Evolutionary conservation across 2,888 invertebrate genomes (phyloP).

Genomic region (Apeira syringaria): DNA sequence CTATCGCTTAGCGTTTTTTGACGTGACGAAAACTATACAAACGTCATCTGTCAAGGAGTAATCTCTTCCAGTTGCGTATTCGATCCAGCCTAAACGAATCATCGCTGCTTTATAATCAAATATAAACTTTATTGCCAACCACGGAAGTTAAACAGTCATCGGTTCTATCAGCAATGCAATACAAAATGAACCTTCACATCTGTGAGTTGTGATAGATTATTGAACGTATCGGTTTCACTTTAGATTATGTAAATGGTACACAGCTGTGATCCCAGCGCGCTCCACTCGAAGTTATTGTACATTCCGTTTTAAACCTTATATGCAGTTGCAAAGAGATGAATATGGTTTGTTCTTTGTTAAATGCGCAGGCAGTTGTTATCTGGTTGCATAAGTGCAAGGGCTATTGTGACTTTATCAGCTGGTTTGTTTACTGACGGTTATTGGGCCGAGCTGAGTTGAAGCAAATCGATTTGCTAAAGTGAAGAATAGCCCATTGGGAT

Average conservation of each 20-base stretch:
- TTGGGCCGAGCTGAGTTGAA: constrained; percentile 21
- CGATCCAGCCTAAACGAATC: constrained; percentile 27
- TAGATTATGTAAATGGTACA: constrained; percentile 66
- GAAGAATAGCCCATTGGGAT: no score
- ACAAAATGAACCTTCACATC: constrained; percentile 37
- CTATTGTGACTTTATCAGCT: constrained; percentile 66
- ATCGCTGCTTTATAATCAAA: constrained; percentile 15
- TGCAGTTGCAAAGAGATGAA: constrained; percentile 31
- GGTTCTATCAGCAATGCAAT: constrained; percentile 31
- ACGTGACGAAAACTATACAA: no score
- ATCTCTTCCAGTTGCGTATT: constrained; percentile 22
- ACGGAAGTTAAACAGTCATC: constrained; percentile 40
- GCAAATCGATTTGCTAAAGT: constrained; percentile 13
- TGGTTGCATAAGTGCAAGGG: constrained; percentile 70
- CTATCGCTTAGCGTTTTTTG: no score
- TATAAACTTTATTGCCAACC: constrained; percentile 41
- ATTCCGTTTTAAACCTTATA: constrained; percentile 39
- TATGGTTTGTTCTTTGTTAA: constrained; percentile 36
- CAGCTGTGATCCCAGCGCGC: constrained; percentile 55
- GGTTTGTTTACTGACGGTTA: constrained; percentile 49
- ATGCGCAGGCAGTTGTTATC: constrained; percentile 64
- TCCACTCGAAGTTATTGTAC: constrained; percentile 19
- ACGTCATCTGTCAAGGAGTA: no score
- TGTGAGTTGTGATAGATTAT: constrained; percentile 39
- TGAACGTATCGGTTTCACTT: constrained; percentile 34